Evolutionary conservation across 2,113 vertebrate genomes (phyloP).

Genomic region (Gymnogyps californianus): DNA sequence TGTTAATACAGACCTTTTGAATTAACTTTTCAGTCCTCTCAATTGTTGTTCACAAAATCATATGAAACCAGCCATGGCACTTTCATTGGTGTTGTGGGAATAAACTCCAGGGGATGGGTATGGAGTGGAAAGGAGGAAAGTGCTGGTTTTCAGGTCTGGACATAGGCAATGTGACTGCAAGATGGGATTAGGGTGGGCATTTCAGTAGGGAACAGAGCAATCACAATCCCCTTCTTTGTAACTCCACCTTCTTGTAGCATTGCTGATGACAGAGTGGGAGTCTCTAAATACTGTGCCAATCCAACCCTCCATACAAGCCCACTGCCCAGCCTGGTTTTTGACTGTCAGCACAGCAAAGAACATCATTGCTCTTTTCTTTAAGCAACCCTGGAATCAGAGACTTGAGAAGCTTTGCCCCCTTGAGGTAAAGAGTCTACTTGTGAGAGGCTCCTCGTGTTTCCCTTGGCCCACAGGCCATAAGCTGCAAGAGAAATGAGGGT

Average conservation of each 20-base stretch:
- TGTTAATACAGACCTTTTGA: background rate
- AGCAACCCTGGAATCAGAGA: background rate
- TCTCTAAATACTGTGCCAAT: background rate
- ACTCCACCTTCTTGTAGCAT: background rate
- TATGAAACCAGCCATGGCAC: background rate
- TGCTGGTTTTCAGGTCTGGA: background rate
- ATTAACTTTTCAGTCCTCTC: background rate
- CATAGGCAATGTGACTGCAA: background rate
- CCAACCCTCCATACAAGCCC: background rate
- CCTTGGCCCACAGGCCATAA: background rate
- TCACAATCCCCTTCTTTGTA: fast-evolving
- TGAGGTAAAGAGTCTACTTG: background rate
- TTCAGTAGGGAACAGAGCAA: background rate
- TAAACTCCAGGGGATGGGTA: background rate
- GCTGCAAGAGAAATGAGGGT: background rate
- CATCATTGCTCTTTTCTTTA: background rate
- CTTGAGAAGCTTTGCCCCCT: background rate
- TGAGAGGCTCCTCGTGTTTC: background rate
- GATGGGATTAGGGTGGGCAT: background rate
- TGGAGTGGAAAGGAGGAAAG: background rate
- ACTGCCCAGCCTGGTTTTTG: background rate
- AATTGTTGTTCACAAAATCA: background rate
- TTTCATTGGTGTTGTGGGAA: background rate
- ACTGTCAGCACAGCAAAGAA: background rate
- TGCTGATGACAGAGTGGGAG: background rate